Evolutionary conservation across 2,888 invertebrate genomes (phyloP).

Genomic region (Hirtodrosophila confusa): DNA sequence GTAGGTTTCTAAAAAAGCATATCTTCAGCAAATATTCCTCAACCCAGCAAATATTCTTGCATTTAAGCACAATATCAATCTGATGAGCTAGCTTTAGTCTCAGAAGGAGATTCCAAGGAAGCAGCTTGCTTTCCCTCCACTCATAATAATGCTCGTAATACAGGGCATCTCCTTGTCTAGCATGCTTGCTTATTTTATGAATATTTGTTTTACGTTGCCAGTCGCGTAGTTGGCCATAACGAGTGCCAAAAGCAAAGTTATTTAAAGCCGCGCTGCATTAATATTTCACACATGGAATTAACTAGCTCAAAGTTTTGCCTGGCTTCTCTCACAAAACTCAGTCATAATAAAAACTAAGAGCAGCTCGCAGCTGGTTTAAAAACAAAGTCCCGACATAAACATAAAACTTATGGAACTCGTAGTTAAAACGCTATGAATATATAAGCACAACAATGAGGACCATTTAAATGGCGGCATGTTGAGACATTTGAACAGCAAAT

Average conservation of each 20-base stretch:
- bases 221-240: not conserved
- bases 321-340: no score
- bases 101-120: no score
- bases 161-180: no score
- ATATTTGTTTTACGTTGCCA: not conserved
- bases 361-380: conserved; percentile 10
- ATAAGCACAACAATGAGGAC: conserved; percentile 17
- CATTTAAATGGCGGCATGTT: conserved; percentile 14
- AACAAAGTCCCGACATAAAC: conserved; percentile 12
- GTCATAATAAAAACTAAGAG: not conserved
- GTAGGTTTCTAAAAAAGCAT: no score
- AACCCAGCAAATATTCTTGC: no score
- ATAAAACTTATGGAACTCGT: conserved; percentile 31
- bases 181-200: no score
- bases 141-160: no score
- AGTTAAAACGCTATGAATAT: conserved; percentile 5
- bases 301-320: conserved; percentile 1
- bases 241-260: conserved; percentile 14
- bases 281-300: conserved; percentile 27
- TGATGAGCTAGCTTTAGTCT: no score
- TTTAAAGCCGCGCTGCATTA: conserved; percentile 6
- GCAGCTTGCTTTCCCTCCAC: no score
- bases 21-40: no score
- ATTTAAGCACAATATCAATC: no score
- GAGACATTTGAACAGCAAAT: conserved; percentile 29